Conservation (phyloP, 2,888 invertebrate species). For the Opisthograptis luteolata region DNA sequence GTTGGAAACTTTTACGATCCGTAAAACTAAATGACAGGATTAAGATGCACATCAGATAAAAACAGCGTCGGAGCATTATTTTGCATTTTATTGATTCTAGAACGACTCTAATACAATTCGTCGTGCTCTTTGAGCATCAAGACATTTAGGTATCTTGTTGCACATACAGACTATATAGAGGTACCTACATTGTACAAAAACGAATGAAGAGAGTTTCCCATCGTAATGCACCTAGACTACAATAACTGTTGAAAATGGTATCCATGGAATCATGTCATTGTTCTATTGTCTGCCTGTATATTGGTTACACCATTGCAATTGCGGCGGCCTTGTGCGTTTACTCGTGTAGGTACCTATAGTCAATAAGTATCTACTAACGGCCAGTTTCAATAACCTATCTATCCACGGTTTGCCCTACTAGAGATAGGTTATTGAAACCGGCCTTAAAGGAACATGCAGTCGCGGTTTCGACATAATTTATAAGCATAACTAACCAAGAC, state of each 20-base stretch:
- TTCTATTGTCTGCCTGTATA: slow-evolving; percentile 24
- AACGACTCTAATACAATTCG: not conserved
- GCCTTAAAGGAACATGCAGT: not conserved
- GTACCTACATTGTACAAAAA: not conserved
- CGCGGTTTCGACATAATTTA: not conserved
- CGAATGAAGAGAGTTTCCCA: slow-evolving; percentile 16
- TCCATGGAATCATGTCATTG: slow-evolving; percentile 30
- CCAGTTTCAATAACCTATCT: no score
- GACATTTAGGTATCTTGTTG: not conserved
- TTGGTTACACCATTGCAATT: slow-evolving; percentile 9
- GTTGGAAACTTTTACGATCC: slow-evolving; percentile 45
- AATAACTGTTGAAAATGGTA: slow-evolving; percentile 27
- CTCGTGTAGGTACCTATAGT: slow-evolving; percentile 7
- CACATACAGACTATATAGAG: not conserved
- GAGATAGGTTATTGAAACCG: no score
- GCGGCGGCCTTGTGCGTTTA: slow-evolving; percentile 27
- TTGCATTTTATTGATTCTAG: slow-evolving; percentile 12
- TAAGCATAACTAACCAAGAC: not conserved
- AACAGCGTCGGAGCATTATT: slow-evolving; percentile 19
- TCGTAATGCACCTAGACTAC: slow-evolving; percentile 21
- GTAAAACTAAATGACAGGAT: slow-evolving; percentile 37
- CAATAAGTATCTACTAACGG: no score
- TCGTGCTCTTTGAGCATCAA: no score
- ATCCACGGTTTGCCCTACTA: no score
- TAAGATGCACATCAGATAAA: slow-evolving; percentile 37